Evolutionary conservation across 2,888 invertebrate genomes (phyloP), one percentile per base, ranked within the genome.

Genomic region (Ennomos quercinarius): DNA sequence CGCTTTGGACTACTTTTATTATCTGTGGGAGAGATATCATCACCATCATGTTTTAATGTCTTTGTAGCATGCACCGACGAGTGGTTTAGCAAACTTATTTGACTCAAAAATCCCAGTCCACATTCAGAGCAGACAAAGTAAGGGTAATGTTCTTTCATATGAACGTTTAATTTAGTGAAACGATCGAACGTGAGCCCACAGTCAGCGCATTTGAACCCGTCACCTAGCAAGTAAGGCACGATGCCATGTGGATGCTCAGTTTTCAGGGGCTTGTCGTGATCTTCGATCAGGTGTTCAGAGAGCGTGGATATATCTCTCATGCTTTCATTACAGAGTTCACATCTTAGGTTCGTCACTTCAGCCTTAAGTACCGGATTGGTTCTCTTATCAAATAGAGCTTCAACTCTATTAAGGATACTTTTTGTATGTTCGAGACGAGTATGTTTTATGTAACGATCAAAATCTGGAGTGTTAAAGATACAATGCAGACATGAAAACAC

Each of bases 401-500:
- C 10, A 38, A 9, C 8, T 37, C 35, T 48, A 8, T 48, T 36
- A 8, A 9, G 11, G 13, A 27, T 43, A 6, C 17, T 9, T 5
- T 27, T 11, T 17, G n/a, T 35, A 10, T 60, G 60, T 17, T 17
- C 17, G 3, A 17, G 17, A 17, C 17, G 17, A 17, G 3, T 17
- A 3, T 17, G 4, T 38, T 41, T 37, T 46, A 42, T 10, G 55
- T 39, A 11, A 17, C 17, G 10, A 27, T 9, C 12, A 27, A 60
- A 60, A 9, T 50, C 46, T 3, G 55, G 42, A 10, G 60, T 39
- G 2, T 10, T 45, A 17, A 50, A 60, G 34, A 87, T 1, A 62
- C 90, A 91, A 66, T 74, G 83, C 2, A 82, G 85, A 63, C 90
- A 91, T 35, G 74, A 77, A 66, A 87, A 91, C 2, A 76, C 63